A percentile compares a stretch with the other conserved stretches of the same genome.
Conservation (phyloP, 2,113 vertebrate species). For the Tetrao urogallus region DNA sequence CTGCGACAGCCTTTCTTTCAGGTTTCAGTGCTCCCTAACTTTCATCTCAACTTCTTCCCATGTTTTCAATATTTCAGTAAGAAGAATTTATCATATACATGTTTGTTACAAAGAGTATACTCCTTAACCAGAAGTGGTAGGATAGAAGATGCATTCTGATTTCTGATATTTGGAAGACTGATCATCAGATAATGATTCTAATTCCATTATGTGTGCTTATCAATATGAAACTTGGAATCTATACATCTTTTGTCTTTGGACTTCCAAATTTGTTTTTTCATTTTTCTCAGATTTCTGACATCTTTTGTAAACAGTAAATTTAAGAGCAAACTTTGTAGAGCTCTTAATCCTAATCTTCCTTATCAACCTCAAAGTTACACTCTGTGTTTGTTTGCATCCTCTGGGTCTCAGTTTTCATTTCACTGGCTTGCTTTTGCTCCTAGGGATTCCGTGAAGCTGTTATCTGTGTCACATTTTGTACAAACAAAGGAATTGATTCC, state of each 20-base stretch:
- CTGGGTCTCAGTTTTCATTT: neutral
- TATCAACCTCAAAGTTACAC: neutral
- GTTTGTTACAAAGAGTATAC: neutral
- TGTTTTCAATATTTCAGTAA: neutral
- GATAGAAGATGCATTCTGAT: neutral
- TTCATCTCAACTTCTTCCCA: neutral
- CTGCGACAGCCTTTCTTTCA: neutral
- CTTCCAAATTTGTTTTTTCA: neutral
- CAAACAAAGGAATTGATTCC: neutral
- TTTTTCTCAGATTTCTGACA: neutral
- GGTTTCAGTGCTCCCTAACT: neutral
- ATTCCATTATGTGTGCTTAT: neutral
- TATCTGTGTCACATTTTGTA: neutral
- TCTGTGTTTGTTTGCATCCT: neutral
- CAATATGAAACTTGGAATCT: neutral
- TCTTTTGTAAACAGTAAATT: conserved; percentile 27
- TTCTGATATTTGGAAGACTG: neutral
- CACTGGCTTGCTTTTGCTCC: conserved; percentile 1
- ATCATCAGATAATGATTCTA: neutral
- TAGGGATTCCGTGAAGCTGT: neutral
- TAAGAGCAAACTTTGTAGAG: conserved; percentile 9
- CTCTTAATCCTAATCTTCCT: conserved; percentile 14
- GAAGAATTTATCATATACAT: accelerated
- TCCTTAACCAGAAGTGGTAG: neutral
- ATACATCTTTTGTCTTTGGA: neutral